These are phyloP conservation scores for Tipula vernalis DNA, from an alignment of 2,888 invertebrate genomes.

Conservation along the genomic window DNA sequence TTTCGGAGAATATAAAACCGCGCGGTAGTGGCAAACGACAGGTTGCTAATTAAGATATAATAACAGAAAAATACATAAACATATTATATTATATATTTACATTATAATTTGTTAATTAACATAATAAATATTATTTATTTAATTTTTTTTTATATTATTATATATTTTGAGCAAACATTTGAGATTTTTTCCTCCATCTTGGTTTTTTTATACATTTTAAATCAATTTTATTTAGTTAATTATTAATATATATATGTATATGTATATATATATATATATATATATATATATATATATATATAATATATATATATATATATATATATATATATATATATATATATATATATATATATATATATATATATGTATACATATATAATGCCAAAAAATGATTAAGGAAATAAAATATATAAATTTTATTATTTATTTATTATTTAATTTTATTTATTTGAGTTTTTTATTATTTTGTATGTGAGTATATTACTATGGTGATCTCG, in stretches of 20 bases:
- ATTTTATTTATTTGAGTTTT: neutral
- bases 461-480: neutral
- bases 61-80: neutral
- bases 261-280: no score
- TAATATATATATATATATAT: no score
- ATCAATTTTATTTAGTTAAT: neutral
- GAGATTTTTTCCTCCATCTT: neutral
- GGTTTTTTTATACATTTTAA: neutral
- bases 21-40: slow-evolving; percentile 26
- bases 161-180: neutral
- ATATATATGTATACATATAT: no score
- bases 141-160: neutral
- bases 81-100: neutral
- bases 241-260: neutral
- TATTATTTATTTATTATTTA: neutral
- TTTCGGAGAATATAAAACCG: slow-evolving; percentile 94
- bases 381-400: neutral
- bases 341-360: no score
- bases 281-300: no score
- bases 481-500: neutral
- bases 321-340: no score
- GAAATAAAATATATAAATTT: neutral
- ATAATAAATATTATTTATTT: neutral
- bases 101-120: neutral
- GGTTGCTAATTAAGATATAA: slow-evolving; percentile 25